Percentiles rank a stretch among this genome's conserved stretches.
These are phyloP conservation scores for Cariama cristata DNA, from an alignment of 2,113 vertebrate species.

Conservation along the genomic window DNA sequence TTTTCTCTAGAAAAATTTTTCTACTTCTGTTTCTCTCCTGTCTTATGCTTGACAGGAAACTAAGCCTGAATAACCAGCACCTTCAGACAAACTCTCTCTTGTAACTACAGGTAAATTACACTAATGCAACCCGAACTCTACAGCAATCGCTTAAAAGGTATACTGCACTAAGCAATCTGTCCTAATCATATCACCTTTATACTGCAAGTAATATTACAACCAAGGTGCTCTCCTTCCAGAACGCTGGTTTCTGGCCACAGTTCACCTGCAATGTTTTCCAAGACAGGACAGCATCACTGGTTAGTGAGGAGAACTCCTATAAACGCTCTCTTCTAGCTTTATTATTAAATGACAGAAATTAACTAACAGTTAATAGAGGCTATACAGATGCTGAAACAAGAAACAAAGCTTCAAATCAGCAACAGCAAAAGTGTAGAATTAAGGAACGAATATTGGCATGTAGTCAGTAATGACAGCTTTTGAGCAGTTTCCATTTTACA, in stretches of 20 bases:
- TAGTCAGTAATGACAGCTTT: neutral
- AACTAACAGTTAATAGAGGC: neutral
- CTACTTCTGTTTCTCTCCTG: neutral
- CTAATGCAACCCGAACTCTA: neutral
- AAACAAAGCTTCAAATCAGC: neutral
- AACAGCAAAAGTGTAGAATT: neutral
- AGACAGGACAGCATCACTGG: neutral
- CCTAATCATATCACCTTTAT: neutral
- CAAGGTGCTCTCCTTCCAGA: neutral
- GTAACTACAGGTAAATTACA: neutral
- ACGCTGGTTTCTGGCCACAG: neutral
- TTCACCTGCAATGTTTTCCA: neutral
- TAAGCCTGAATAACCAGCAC: neutral
- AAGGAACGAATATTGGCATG: neutral
- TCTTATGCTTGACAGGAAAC: neutral
- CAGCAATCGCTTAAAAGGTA: fast-evolving
- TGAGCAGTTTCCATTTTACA: neutral
- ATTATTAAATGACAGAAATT: neutral
- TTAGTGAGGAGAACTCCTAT: neutral
- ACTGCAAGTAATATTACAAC: neutral
- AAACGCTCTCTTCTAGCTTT: neutral
- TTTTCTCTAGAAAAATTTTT: neutral
- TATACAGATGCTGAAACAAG: neutral
- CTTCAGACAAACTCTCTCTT: neutral
- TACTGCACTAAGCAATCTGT: too few relatives aligned